Percentiles rank a stretch among this genome's conserved stretches.
Conservation (phyloP, 2,113 vertebrate species). For the Protomyctophum bolini region DNA sequence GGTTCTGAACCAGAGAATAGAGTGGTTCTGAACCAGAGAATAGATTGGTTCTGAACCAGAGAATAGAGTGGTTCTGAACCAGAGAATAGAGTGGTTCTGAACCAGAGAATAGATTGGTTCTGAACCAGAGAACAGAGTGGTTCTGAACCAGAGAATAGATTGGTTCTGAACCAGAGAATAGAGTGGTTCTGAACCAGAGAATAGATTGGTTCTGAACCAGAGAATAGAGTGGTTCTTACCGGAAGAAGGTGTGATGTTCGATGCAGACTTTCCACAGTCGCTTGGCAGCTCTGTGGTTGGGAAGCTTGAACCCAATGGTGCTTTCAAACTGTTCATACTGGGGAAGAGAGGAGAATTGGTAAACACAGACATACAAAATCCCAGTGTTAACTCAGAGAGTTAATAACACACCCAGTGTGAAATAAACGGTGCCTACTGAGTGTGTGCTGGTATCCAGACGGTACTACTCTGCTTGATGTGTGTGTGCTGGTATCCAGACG, state of each 20-base stretch:
- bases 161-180: not conserved
- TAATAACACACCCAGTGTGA: not conserved
- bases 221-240: constrained; percentile 74
- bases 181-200: constrained; percentile 16
- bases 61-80: constrained; percentile 13
- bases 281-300: constrained; percentile 97
- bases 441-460: too few species aligned
- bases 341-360: not conserved
- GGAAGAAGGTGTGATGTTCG: constrained; percentile 98
- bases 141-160: too few species aligned
- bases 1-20: not conserved
- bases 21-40: too few species aligned
- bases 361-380: not conserved
- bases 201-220: constrained; percentile 4
- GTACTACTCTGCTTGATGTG: too few species aligned
- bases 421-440: not conserved
- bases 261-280: constrained; percentile 99
- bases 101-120: constrained; percentile 4
- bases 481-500: too few species aligned
- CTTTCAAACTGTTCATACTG: constrained; percentile 99
- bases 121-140: not conserved
- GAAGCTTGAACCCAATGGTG: constrained; percentile 98
- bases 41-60: too few species aligned
- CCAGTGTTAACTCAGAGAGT: not conserved
- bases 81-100: constrained; percentile 13